Conservation (phyloP, 2,888 invertebrate genomes). For the Phortica magna region DNA sequence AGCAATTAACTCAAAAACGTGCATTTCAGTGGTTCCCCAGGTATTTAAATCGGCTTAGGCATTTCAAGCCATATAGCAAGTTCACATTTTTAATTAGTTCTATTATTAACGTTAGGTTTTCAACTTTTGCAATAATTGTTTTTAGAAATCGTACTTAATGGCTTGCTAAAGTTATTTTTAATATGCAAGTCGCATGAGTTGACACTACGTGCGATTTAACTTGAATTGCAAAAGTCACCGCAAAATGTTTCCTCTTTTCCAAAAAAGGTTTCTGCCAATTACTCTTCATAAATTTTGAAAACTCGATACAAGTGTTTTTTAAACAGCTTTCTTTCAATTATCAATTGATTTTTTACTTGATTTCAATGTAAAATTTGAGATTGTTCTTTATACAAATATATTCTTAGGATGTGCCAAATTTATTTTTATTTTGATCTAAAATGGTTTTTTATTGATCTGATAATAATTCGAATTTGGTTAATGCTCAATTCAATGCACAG, state of each 20-base stretch:
- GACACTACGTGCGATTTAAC: background rate
- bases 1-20: slow-evolving; percentile 20
- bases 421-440: too few species aligned
- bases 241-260: background rate
- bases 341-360: too few species aligned
- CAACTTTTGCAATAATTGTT: background rate
- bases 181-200: background rate
- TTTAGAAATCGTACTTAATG: background rate
- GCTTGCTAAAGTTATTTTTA: background rate
- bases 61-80: too few species aligned
- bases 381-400: too few species aligned
- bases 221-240: background rate
- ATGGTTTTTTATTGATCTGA: too few species aligned
- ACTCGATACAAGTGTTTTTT: background rate
- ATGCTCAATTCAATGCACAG: too few species aligned
- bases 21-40: slow-evolving; percentile 14
- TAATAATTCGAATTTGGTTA: too few species aligned
- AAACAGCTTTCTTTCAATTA: background rate
- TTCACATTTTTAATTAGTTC: too few species aligned
- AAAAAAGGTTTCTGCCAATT: background rate
- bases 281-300: background rate
- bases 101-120: too few species aligned
- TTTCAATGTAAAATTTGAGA: too few species aligned
- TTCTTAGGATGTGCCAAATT: too few species aligned
- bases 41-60: background rate